Base-by-base conservation (phyloP, 1,140 invertebrate species). In the Sipha flava region DNA sequence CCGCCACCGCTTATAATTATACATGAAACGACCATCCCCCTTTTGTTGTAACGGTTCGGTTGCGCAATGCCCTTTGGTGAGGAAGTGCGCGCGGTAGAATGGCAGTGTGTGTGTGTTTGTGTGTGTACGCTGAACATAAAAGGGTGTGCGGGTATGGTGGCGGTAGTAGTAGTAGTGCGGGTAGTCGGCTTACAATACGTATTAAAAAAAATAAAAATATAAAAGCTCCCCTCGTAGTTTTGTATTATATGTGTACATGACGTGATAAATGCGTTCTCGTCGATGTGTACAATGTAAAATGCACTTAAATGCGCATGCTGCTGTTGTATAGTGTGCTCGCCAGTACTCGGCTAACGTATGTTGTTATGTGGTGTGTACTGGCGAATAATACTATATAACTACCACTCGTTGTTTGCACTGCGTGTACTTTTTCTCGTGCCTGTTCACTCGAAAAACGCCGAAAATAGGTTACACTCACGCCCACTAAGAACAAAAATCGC, bases 31-130 rank as follows among this genome's bases (percentile, higher is more conserved):
- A 26, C 73, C 72, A 54, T 75, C 68, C 47, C 68, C 73, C 73
- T 54, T 77, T 77, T 59, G 52, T 77, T 40, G 73, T 77, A 77
- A 77, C 73, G 73, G 73, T 77, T 77, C 47, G 73, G 73, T 77
- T 77, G 34, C 73, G 49, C 73, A 77, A 77, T 37, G 72, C 49
- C 49, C 49, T 34, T n/a, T 16, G 34, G 7, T 14, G 70, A 70
- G 66, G 66, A 70, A 47, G 64, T 31, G 26, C 43, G 23, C 40
- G 18, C 14, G 16, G 26, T 26, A 29, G 64, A 23, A 10, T 26
- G 16, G 64, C 26, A 34, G 40, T 3, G 26, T 7, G 47, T 14
- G 45, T 49, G 26, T 45, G 64, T 26, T 21, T 45, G 21, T 29
- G 72, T 40, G 52, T 18, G 52, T 4, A 7, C 49, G 29, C 26